Evolutionary conservation across 2,888 invertebrate genomes (phyloP).

Genomic region (Laothoe populi): DNA sequence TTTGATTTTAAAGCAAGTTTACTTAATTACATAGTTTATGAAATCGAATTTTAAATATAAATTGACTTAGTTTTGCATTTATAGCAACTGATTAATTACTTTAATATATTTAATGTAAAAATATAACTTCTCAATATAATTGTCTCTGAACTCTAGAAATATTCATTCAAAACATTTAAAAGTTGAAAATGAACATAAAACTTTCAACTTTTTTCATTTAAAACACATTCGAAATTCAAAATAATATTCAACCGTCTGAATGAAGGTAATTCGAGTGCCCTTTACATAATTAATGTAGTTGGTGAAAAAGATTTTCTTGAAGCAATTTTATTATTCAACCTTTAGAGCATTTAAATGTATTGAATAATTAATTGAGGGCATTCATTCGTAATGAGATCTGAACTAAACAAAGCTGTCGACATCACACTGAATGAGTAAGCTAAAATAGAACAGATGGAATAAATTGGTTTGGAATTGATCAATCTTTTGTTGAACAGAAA

Average conservation of each 20-base stretch:
- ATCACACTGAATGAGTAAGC: not conserved
- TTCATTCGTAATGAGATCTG: not conserved
- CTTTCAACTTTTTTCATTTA: not conserved
- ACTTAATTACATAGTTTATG: too few relatives aligned
- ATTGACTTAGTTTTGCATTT: too few relatives aligned
- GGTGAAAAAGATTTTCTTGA: slow-evolving; percentile 6
- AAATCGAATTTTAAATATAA: too few relatives aligned
- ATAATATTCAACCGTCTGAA: slow-evolving; percentile 1
- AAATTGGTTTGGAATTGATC: not conserved
- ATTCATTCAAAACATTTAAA: not conserved
- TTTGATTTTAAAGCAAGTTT: too few relatives aligned
- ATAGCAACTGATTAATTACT: too few relatives aligned
- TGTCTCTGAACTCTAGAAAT: not conserved
- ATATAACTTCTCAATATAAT: not conserved
- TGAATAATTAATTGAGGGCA: not conserved
- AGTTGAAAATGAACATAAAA: not conserved
- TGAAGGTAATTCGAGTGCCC: not conserved
- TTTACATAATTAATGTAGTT: slow-evolving; percentile 7
- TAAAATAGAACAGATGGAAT: not conserved
- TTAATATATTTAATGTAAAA: too few relatives aligned
- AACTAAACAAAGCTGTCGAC: not conserved
- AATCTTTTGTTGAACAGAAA: not conserved
- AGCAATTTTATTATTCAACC: not conserved
- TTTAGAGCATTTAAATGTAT: not conserved
- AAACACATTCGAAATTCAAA: not conserved